These are phyloP conservation scores for Peromyscus leucopus DNA, from an alignment of 2,113 vertebrate genomes.

Conservation along the genomic window DNA sequence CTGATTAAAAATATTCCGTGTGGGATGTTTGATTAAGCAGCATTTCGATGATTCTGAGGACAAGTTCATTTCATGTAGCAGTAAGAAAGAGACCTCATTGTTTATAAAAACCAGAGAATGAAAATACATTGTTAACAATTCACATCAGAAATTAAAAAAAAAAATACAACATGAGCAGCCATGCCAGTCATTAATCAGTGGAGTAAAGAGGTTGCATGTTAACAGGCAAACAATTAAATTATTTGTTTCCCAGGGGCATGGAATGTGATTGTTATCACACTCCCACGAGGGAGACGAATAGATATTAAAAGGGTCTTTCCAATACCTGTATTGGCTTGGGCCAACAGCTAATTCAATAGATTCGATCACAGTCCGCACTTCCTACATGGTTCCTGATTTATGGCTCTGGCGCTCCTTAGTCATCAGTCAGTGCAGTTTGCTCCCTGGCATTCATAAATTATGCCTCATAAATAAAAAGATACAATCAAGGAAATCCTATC, in stretches of 20 bases:
- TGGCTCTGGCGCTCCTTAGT: slow-evolving; percentile 90
- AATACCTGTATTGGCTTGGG: slow-evolving; percentile 95
- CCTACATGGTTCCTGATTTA: slow-evolving; percentile 95
- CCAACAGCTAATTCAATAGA: slow-evolving; percentile 98
- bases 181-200: slow-evolving; percentile 84
- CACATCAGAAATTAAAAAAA: slow-evolving; percentile 72
- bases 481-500: slow-evolving; percentile 98
- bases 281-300: slow-evolving; percentile 93
- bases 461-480: slow-evolving; percentile 99
- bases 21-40: not conserved
- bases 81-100: not conserved
- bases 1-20: not conserved
- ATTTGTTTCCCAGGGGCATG: slow-evolving; percentile 90
- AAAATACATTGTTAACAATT: slow-evolving; percentile 25
- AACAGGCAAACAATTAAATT: slow-evolving; percentile 89
- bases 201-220: slow-evolving; percentile 85
- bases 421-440: slow-evolving; percentile 94
- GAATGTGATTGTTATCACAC: slow-evolving; percentile 90
- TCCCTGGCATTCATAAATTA: slow-evolving; percentile 97
- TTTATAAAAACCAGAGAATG: not conserved
- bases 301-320: slow-evolving; percentile 98
- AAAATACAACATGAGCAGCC: slow-evolving; percentile 52
- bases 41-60: not conserved
- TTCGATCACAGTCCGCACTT: slow-evolving; percentile 96
- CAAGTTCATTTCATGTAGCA: not conserved